Evolutionary conservation across 1,140 invertebrate genomes (phyloP), one percentile per base, ranked within the genome.

Genomic region (Brachystomella parvula): DNA sequence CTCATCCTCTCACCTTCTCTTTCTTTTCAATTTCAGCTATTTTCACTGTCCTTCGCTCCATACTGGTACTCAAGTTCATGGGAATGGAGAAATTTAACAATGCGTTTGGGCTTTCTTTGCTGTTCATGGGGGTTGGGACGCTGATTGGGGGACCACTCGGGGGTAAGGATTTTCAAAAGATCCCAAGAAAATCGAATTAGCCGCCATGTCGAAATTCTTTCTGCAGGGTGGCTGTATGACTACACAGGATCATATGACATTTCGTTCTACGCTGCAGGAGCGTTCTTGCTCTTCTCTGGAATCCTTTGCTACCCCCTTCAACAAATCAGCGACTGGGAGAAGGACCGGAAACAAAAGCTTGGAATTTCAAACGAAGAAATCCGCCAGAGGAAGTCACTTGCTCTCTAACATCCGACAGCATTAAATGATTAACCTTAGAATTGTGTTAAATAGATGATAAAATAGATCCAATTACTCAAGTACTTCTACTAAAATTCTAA

Each of bases 211-310:
- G 33, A 19, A 2, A 47, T 17, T 73, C 72, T 72, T 69, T 74
- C 83, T 86, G 68, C 77, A 90, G 89, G 89, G 30, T 89, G 85
- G 84, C 78, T 92, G 3, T 89, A 85, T 76, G 89, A 92, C 76
- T 80, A 87, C 3, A 89, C 88, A 0, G 84, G 83, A 32, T 84
- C 82, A 6, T 93, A 92, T 78, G 83, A 90, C 74, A 76, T 88
- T n/a, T 88, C 92, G 0, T 95, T 94, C 79, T 92, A 90, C 78
- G 77, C 90, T 63, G 88, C 89, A 26, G 92, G 92, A 2, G 80
- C 89, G 47, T 92, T 92, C 78, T 90, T 94, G 64, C 84, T 85
- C 39, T 67, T 95, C 21, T 94, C 91, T 63, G 94, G 93, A 2
- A 71, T 86, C 24, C 84, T 94, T 63, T 95, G 53, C 78, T 89